Evolutionary conservation across 64 coral and sea anemone species (phyloP), one percentile per base, ranked within the genome.

Genomic region (Hydrozoanthus tunicans): DNA sequence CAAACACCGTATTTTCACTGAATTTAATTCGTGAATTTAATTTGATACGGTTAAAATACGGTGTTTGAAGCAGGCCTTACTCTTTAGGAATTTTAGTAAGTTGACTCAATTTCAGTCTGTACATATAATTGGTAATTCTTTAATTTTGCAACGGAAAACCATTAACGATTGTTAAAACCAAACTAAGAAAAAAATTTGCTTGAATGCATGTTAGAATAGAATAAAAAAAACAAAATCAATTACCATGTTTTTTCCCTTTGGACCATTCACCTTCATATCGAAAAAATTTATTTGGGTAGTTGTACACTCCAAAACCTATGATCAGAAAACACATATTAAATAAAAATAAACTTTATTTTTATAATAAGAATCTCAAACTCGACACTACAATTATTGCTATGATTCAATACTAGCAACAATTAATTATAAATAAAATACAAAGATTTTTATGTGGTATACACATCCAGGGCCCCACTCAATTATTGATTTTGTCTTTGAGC

Each of bases 221-320:
- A 43, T 43, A 43, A 43, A 43, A 27, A 43, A 43, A 43, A 27
- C 9, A 13, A 25, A 24, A 78, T 32, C 13, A 80, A 81, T 64
- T 89, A 99, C 96, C 96, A 64, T 99, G 94, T 59, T 99, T 99
- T 66, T 90, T 95, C 52, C 96, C 96, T 76, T 95, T 95, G 62
- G 83, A 92, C 96, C 96, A 99, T 64, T 99, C 96, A 59, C 96
- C 96, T 93, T 99, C 96, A 74, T 99, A 99, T 62, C 96, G 92
- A 55, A 99, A 99, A 78, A 95, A 99, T 43, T 95, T 95, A 70
- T 99, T 99, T 25, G 93, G 7, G 82, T 99, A 99, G 82, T 93
- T 95, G 70, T 95, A 99, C 0, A 99, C 96, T 54, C 96, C 96
- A 95, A 99, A 99, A 64, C 96, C 96, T 77, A 12, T 43, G 32